Evolutionary conservation across 2,113 vertebrate genomes (phyloP).

Genomic region (Pungitius pungitius): DNA sequence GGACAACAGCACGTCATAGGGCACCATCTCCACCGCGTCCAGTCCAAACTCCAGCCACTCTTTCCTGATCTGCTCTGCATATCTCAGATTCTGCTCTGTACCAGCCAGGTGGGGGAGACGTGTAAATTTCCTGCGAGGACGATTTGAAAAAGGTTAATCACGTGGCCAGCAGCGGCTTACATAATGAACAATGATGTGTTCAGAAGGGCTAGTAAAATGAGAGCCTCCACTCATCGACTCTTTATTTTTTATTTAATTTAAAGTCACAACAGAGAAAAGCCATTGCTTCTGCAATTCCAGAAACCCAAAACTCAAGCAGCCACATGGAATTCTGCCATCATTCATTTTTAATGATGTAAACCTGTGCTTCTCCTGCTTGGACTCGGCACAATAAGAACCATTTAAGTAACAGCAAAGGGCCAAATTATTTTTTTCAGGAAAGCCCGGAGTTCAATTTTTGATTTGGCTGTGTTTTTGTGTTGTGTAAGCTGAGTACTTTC

Average conservation of each 20-base stretch:
- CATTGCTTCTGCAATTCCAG: no score
- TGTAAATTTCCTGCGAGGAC: slow-evolving; percentile 89
- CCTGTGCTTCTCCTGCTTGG: not conserved
- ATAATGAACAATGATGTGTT: not conserved
- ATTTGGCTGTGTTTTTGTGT: not conserved
- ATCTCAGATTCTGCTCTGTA: slow-evolving; percentile 86
- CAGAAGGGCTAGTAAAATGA: not conserved
- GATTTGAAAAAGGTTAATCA: slow-evolving; percentile 27
- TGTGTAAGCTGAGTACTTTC: not conserved
- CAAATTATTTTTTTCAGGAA: not conserved
- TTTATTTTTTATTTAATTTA: not conserved
- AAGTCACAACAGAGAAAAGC: not conserved
- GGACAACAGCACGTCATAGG: slow-evolving; percentile 94
- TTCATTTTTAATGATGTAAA: not conserved
- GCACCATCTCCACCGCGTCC: slow-evolving; percentile 88
- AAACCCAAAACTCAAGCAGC: not conserved
- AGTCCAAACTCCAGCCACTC: slow-evolving; percentile 92
- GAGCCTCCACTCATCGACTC: not conserved
- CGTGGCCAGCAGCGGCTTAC: not conserved
- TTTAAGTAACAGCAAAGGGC: not conserved
- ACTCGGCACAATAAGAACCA: not conserved
- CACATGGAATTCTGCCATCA: not conserved
- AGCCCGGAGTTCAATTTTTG: not conserved
- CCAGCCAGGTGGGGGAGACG: slow-evolving; percentile 91
- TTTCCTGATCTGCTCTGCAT: slow-evolving; percentile 87